These are phyloP conservation scores for Drosophila robusta DNA, from an alignment of 2,888 invertebrate species.

Conservation along the genomic window DNA sequence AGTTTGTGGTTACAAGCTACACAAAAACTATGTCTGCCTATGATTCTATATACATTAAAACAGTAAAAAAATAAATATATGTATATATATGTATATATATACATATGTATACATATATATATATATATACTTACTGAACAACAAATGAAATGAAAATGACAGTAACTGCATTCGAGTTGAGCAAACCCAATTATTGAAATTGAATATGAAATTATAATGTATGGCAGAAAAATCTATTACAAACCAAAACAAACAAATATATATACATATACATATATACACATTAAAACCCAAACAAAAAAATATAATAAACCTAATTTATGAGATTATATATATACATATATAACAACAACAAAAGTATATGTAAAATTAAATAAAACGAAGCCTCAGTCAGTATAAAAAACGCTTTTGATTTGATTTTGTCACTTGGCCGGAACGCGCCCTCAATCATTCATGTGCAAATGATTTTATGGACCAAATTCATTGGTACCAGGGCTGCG, in stretches of 20 bases:
- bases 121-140: slow-evolving; percentile 48
- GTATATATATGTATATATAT: slow-evolving; percentile 37
- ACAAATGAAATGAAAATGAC: slow-evolving; percentile 16
- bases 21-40: slow-evolving; percentile 60
- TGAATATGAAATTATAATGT: slow-evolving; percentile 41
- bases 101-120: slow-evolving; percentile 29
- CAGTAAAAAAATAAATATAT: slow-evolving; percentile 45
- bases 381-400: slow-evolving; percentile 86
- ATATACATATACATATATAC: slow-evolving; percentile 58
- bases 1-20: slow-evolving; percentile 49
- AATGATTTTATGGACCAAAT: slow-evolving; percentile 12
- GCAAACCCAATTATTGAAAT: slow-evolving; percentile 59
- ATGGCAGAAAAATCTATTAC: slow-evolving; percentile 61
- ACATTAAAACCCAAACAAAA: slow-evolving; percentile 35
- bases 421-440: slow-evolving; percentile 26
- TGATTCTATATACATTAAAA: slow-evolving; percentile 37
- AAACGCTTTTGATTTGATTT: slow-evolving; percentile 53
- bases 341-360: slow-evolving; percentile 56
- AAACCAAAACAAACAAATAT: slow-evolving; percentile 46
- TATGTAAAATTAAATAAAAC: slow-evolving; percentile 82
- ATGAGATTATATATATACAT: slow-evolving; percentile 75
- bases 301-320: slow-evolving; percentile 75
- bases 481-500: not conserved
- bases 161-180: slow-evolving; percentile 58
- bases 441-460: slow-evolving; percentile 15